Evolutionary conservation across 2,797 vertebrate genomes (phyloP), one percentile per base, ranked within the genome.

Genomic region (Otolemur crassicaudatus): DNA sequence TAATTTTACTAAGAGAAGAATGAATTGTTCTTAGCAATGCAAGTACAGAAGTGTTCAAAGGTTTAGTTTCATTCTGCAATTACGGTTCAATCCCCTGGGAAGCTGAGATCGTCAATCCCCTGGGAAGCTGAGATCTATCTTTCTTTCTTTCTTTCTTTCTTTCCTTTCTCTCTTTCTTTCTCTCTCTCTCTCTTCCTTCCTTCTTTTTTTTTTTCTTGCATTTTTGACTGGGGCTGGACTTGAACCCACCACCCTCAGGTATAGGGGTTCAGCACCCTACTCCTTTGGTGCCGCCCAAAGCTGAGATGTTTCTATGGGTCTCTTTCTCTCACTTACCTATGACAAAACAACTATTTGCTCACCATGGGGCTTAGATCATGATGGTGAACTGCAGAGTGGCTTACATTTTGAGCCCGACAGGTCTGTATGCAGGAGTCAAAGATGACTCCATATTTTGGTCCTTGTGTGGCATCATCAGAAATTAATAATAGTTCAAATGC

Each of bases 1-100:
- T 75, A 92, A 94, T 79, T 86, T 37, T 61, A 75, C n/a, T 37
- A 73, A 91, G n/a, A 87, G 87, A 83, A 76, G 87, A 81, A 82
- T 27, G 86, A 87, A 56, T 65, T 53, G 31, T 72, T 19, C 7
- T 92, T 31, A 72, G 43, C 49, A 77, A 2, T n/a, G 37, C 10
- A 94, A 84, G 40, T 89, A 31, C 34, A 93, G 49, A 40, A 37
- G 53, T 49, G 20, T 61, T 93, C 16, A 73, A 72, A 73, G 63
- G 3, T 10, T 23, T 91, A 63, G 27, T 19, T 85, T 95, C 58
- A 81, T 75, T 63, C 34, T 93, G 14, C 3, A 60, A 14, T 86
- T 92, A 79, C 12, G 65, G 37, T 37, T 11, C 6, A 31, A 67
- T 69, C 1, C 4, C 31, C 73, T 29, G 43, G 83, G 92, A 92